A percentile compares a stretch with the other conserved stretches of the same genome.
Conservation (phyloP, 2,888 invertebrate species). For the Cremastinae sp. region DNA sequence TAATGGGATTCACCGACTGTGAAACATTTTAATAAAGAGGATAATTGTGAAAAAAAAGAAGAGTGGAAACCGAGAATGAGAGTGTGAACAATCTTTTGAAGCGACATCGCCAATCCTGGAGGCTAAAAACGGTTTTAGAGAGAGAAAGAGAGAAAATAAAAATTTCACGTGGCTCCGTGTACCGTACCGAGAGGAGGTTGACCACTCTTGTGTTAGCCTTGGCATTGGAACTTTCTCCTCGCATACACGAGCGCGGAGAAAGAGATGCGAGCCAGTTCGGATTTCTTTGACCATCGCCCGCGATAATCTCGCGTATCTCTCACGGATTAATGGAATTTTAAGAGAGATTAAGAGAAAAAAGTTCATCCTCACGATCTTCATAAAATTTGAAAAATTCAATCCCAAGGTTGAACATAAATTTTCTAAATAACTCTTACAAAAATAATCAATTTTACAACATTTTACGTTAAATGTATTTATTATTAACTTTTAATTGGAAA, state of each 20-base stretch:
- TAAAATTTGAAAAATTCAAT: too few relatives aligned
- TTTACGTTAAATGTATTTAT: too few relatives aligned
- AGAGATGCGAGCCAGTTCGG: constrained; percentile 45
- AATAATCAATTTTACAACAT: too few relatives aligned
- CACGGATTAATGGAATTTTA: constrained; percentile 17
- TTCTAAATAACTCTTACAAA: too few relatives aligned
- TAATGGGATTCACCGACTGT: not conserved
- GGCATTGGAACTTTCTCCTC: constrained; percentile 77
- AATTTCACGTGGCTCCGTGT: constrained; percentile 51
- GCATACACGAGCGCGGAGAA: constrained; percentile 54
- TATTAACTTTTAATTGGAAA: too few relatives aligned
- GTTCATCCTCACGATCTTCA: too few relatives aligned
- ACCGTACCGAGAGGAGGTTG: constrained; percentile 59
- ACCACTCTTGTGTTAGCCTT: constrained; percentile 76
- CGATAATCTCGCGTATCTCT: constrained; percentile 37
- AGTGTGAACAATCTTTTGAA: constrained; percentile 14
- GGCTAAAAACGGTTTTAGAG: not conserved
- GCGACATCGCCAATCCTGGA: constrained; percentile 5
- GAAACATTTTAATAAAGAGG: not conserved
- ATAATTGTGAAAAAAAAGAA: constrained; percentile 11
- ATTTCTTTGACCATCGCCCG: constrained; percentile 62
- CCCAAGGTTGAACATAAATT: too few relatives aligned
- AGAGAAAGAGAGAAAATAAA: constrained; percentile 20
- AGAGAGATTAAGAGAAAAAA: too few relatives aligned
- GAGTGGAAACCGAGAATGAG: constrained; percentile 19